These are phyloP conservation scores for Drosophila mulleri DNA, from an alignment of 2,888 invertebrate genomes.

Conservation along the genomic window DNA sequence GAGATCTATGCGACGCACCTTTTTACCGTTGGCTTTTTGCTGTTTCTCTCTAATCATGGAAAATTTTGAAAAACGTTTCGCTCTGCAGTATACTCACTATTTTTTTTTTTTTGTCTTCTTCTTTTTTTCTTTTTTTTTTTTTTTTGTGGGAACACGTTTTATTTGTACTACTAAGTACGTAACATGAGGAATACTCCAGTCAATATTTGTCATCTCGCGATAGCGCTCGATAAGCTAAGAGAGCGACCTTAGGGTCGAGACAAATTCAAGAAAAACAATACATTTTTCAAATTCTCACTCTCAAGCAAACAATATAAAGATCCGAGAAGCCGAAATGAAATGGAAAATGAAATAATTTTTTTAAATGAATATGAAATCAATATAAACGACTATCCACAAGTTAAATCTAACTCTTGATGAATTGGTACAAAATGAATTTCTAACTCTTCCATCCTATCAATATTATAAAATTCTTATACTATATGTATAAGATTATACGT, in stretches of 20 bases:
- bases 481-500: too few relatives aligned
- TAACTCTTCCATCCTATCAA: too few relatives aligned
- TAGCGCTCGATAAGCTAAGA: conserved; percentile 23
- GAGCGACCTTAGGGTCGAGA: conserved; percentile 21
- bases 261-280: neutral
- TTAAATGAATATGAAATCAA: too few relatives aligned
- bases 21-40: conserved; percentile 19
- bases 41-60: conserved; percentile 38
- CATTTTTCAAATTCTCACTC: neutral
- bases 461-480: too few relatives aligned
- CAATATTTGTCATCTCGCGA: conserved; percentile 42
- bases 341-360: too few relatives aligned
- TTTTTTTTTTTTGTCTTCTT: neutral
- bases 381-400: too few relatives aligned
- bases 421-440: too few relatives aligned
- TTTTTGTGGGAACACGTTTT: conserved; percentile 43
- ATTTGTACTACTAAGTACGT: conserved; percentile 50
- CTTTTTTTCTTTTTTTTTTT: neutral
- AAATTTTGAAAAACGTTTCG: conserved; percentile 45
- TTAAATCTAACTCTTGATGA: too few relatives aligned
- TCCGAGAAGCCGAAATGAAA: neutral
- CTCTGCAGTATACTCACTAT: conserved; percentile 29
- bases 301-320: neutral
- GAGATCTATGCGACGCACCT: conserved; percentile 26
- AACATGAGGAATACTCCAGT: conserved; percentile 4